Evolutionary conservation across 2,797 vertebrate species (phyloP).

Genomic region (Glossophaga mutica): DNA sequence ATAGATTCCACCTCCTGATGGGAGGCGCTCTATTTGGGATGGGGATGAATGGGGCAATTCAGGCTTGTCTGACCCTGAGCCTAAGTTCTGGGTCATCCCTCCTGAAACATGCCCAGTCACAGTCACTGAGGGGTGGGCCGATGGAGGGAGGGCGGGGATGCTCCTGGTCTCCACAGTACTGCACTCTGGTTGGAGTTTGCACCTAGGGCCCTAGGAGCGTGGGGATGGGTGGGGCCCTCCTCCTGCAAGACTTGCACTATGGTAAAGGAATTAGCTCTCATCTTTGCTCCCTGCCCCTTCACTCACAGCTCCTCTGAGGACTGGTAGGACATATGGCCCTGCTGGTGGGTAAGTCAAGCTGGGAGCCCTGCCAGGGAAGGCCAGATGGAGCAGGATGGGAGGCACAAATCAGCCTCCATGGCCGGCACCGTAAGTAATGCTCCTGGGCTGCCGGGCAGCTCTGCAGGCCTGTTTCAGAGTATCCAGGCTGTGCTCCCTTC

Average conservation of each 20-base stretch:
- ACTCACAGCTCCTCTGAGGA: not conserved
- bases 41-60: not conserved
- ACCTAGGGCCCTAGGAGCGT: not conserved
- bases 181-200: not conserved
- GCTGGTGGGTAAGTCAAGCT: not conserved
- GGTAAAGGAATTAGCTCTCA: not conserved
- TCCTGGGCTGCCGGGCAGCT: not conserved
- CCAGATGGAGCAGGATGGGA: constrained; percentile 65
- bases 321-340: constrained; percentile 41
- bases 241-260: not conserved
- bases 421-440: not conserved
- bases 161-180: not conserved
- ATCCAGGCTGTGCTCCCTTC: not conserved
- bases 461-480: not conserved
- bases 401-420: not conserved
- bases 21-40: not conserved
- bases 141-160: not conserved
- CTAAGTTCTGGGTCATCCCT: not conserved
- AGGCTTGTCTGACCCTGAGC: not conserved
- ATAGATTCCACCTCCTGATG: not conserved
- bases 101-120: not conserved
- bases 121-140: accelerated
- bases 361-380: constrained; percentile 47
- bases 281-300: not conserved
- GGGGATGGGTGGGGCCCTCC: not conserved